Evolutionary conservation across 2,797 vertebrate species (phyloP).

Genomic region (Pangasius krempfi): DNA sequence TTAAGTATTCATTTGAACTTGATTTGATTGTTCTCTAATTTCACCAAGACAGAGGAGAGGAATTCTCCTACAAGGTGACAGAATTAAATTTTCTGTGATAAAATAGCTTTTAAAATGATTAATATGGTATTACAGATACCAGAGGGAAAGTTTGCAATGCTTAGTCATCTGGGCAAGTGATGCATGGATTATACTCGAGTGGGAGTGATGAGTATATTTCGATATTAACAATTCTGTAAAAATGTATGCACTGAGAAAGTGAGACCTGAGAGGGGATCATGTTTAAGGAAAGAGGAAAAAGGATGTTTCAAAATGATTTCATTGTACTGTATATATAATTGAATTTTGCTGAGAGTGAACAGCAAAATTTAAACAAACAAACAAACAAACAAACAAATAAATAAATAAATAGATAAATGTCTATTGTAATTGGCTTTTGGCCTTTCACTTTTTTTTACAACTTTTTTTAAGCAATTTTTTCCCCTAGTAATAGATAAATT

Average conservation of each 20-base stretch:
- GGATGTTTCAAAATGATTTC: background rate
- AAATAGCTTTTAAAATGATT: slow-evolving; percentile 61
- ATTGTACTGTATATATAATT: slow-evolving; percentile 10
- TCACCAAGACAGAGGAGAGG: slow-evolving; percentile 53
- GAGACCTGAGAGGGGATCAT: slow-evolving; percentile 13
- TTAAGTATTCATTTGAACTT: slow-evolving; percentile 62
- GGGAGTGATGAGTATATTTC: slow-evolving; percentile 12
- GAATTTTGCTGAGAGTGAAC: background rate
- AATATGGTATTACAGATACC: slow-evolving; percentile 52
- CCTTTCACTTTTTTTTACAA: background rate
- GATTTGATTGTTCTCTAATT: slow-evolving; percentile 62
- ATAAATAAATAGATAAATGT: too few species aligned
- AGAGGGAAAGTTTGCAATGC: slow-evolving; percentile 46
- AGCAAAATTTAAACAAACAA: background rate
- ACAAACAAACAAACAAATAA: background rate
- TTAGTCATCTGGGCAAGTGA: slow-evolving; percentile 51
- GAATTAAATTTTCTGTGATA: slow-evolving; percentile 58
- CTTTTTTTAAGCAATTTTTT: background rate
- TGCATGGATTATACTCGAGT: slow-evolving; percentile 42
- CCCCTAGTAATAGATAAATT: slow-evolving; percentile 10
- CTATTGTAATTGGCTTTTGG: background rate
- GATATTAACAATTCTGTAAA: background rate
- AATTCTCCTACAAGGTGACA: slow-evolving; percentile 54
- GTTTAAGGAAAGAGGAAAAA: slow-evolving; percentile 7
- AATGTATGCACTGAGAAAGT: slow-evolving; percentile 6